Base-by-base conservation (phyloP, 1,140 invertebrate species). In the Riptortus pedestris region DNA sequence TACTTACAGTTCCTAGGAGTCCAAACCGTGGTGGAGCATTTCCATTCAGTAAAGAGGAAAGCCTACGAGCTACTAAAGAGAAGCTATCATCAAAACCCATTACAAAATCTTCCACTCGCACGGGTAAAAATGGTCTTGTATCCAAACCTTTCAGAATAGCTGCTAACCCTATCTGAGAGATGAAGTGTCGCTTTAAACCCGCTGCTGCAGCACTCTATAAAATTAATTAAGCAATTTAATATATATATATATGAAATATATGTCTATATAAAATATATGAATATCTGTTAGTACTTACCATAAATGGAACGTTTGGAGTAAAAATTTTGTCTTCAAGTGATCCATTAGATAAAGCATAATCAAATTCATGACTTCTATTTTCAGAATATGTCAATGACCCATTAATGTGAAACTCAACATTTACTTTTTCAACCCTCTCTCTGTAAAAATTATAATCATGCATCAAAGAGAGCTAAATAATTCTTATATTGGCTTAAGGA, bases 321-420 rank as follows among this genome's bases (percentile, higher is more conserved):
- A 78, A 77, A 12, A 92, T 76, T 0, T 77, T 75, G 64, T 91
- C 82, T 2, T 77, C 67, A 38, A 83, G 79, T 72, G 84, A 74
- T 0, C 83, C 86, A 14, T 82, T 72, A 0, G 91, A 94, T 69
- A 81, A 74, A 29, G 88, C 83, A 2, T 74, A 81, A 1, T 82
- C 69, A 73, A 87, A 91, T 18, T 76, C 67, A 38, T 86, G 79
- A 4, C 72, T 76, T 60, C 88, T 79, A 1, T 74, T 80, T 24
- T 92, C 88, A 11, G 78, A 75, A 68, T 85, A 95, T 0, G 85
- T 82, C 14, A 95, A 73, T 0, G 89, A 91, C 0, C 82, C 84
- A 72, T 92, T 90, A 4, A 81, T 76, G 67, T 90, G 81, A 69
- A 84, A 85, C n/a, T 79, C 78, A 0, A 86, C 71, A 66, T 90